Conservation (phyloP, 1,140 invertebrate genomes). For the Scaptodrosophila lebanonensis region DNA sequence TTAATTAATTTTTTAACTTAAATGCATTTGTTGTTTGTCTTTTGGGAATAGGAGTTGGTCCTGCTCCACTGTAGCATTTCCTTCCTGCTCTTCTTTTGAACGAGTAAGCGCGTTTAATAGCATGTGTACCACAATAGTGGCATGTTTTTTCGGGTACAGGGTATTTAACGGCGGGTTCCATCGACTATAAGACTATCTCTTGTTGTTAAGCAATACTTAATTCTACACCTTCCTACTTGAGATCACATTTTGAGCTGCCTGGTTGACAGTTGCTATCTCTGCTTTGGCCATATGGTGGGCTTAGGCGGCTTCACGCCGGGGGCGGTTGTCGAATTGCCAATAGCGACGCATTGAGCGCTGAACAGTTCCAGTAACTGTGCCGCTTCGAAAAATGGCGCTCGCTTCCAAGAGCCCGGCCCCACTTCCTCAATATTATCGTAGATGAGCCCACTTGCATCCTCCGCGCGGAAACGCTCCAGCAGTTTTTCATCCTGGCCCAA, state of each 20-base stretch:
- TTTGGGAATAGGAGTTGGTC: no score
- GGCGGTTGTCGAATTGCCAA: slow-evolving; percentile 53
- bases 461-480: slow-evolving; percentile 87
- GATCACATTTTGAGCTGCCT: neutral
- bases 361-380: slow-evolving; percentile 55
- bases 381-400: slow-evolving; percentile 53
- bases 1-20: slow-evolving; percentile 36
- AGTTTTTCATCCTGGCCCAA: slow-evolving; percentile 91
- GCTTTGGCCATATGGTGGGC: slow-evolving; percentile 60
- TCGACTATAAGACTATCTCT: no score
- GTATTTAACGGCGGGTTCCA: no score
- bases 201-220: no score
- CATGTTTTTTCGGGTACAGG: no score
- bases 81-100: no score
- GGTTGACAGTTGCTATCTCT: slow-evolving; percentile 21
- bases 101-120: no score
- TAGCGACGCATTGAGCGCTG: slow-evolving; percentile 54
- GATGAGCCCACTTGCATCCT: slow-evolving; percentile 93
- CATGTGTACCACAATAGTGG: no score
- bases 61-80: no score
- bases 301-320: slow-evolving; percentile 53
- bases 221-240: neutral
- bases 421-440: slow-evolving; percentile 89
- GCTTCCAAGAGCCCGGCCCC: slow-evolving; percentile 46
- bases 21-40: slow-evolving; percentile 35